Conservation (phyloP, 2,113 vertebrate species). For the Nanger granti region DNA sequence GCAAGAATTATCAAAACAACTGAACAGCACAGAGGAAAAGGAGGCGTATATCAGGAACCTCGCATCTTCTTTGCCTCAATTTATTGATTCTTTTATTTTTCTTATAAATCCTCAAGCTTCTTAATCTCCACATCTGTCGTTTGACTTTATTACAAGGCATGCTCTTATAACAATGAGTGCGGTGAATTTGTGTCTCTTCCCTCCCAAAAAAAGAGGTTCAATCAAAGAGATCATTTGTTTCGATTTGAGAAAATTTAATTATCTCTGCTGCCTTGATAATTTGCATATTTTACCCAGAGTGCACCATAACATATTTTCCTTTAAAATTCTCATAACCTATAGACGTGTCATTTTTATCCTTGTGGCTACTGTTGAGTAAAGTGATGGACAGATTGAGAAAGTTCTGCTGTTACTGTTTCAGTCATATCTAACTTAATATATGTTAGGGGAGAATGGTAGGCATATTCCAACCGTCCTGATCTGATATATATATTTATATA, state of each 20-base stretch:
- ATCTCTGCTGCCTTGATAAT: background rate
- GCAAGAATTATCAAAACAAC: background rate
- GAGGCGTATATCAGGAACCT: background rate
- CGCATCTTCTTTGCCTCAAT: background rate
- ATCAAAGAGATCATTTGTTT: constrained; percentile 26
- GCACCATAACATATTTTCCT: background rate
- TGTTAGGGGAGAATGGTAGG: background rate
- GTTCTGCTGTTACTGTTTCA: constrained; percentile 28
- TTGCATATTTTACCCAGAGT: constrained; percentile 39
- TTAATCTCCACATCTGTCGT: background rate
- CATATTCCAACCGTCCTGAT: background rate
- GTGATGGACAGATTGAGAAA: constrained; percentile 41
- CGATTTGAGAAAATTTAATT: constrained; percentile 32
- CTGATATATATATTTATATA: background rate
- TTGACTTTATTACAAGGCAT: background rate
- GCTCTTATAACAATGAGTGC: background rate
- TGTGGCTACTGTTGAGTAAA: background rate
- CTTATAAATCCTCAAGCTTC: background rate
- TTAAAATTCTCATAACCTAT: constrained; percentile 32
- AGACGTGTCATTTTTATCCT: constrained; percentile 16
- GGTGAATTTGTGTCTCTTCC: background rate
- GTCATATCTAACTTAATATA: constrained; percentile 30
- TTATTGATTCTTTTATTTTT: background rate
- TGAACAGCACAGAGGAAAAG: background rate
- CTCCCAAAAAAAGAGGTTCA: background rate